These are phyloP conservation scores for Cephalophus harveyi DNA, from an alignment of 2,113 vertebrate species.

Conservation along the genomic window DNA sequence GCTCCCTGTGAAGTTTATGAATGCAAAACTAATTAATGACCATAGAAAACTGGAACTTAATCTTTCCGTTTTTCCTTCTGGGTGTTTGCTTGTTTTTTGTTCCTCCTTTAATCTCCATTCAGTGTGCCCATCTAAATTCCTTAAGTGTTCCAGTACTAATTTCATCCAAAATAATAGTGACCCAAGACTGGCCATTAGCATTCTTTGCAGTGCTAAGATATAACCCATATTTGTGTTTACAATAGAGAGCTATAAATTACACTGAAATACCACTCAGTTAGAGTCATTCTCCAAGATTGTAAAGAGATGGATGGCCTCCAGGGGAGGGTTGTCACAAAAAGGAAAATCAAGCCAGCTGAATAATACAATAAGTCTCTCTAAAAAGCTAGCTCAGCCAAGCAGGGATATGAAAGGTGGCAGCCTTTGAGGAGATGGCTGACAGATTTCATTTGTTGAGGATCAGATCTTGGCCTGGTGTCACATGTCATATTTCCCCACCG, in stretches of 20 bases:
- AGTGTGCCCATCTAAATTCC: constrained; percentile 37
- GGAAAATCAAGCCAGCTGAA: constrained; percentile 84
- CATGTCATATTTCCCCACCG: constrained; percentile 74
- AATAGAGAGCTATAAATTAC: constrained; percentile 76
- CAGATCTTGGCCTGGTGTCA: constrained; percentile 79
- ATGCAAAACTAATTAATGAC: not conserved
- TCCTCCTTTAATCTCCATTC: constrained; percentile 25
- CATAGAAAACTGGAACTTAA: not conserved
- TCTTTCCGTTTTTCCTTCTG: not conserved
- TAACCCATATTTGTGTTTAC: constrained; percentile 76
- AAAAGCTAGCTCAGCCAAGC: constrained; percentile 81
- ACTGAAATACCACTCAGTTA: constrained; percentile 81
- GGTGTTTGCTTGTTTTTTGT: not conserved
- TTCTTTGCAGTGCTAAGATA: constrained; percentile 67
- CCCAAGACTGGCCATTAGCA: constrained; percentile 59
- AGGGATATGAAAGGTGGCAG: constrained; percentile 81
- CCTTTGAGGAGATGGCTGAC: constrained; percentile 82
- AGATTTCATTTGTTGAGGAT: constrained; percentile 86
- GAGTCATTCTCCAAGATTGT: constrained; percentile 74
- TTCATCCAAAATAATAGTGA: not conserved
- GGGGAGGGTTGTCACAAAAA: constrained; percentile 86
- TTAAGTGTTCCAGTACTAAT: not conserved
- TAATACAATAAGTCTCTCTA: constrained; percentile 84
- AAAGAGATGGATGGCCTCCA: constrained; percentile 86
- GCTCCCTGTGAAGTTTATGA: not conserved